Evolutionary conservation across 2,797 vertebrate genomes (phyloP), one percentile per base, ranked within the genome.

Genomic region (Phaenicophaeus curvirostris): DNA sequence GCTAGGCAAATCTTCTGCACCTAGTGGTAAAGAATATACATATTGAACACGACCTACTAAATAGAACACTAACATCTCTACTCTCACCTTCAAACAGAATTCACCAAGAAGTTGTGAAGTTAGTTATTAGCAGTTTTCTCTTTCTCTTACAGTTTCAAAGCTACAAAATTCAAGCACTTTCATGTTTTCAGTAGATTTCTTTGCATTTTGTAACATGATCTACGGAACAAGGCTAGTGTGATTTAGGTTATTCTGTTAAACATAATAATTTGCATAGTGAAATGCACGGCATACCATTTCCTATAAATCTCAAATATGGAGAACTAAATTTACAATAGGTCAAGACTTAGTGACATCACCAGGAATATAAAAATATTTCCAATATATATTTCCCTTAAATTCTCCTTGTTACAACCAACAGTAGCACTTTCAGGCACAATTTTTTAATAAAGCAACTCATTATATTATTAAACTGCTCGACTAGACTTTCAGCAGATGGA

Each of bases 401-500:
- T 71, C 20, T 65, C 31, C 78, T 82, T 82, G 41, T 92, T 81
- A 62, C 5, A 3, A 46, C 17, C 7, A 83, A 93, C 67, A 85
- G 78, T 62, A 93, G 76, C 53, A 67, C n/a, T 82, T 71, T 42
- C 24, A 89, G 37, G 20, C 69, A 74, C 25, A 51, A 53, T 65
- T 67, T 95, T 88, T 83, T 57, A 80, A 76, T 81, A 95, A 81
- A 87, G 35, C 24, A 59, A 75, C n/a, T 59, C 41, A 8, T 63
- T 73, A 62, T 20, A 51, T 71, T 72, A 80, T 59, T 77, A 75
- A 94, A 81, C 37, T 59, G 6, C n/a, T 55, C 79, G 39, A 71
- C 41, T 74, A 96, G 30, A 35, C 78, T 93, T 87, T 44, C 79
- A 90, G 77, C 89, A 94, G 95, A 89, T 75, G 93, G 94, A 75